Percentiles rank a stretch among this genome's conserved stretches.
Evolutionary conservation across 2,888 invertebrate species (phyloP).

Genomic region (Torymus aiolomorphi): DNA sequence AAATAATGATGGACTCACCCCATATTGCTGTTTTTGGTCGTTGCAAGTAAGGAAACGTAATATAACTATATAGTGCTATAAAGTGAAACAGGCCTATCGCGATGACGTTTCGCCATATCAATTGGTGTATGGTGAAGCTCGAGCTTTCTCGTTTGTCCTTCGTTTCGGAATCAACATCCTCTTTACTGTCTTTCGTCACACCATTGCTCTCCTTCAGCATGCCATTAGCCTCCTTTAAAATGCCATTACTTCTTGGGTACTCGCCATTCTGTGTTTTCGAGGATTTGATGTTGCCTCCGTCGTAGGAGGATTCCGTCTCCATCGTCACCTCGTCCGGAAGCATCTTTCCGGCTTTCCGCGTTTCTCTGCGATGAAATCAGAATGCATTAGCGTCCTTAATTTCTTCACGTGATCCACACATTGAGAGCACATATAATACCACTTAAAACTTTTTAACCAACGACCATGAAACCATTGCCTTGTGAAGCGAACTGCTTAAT

Average conservation of each 20-base stretch:
- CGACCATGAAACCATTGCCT: constrained; percentile 50
- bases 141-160: background rate
- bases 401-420: constrained; percentile 8
- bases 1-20: constrained; percentile 76
- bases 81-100: constrained; percentile 77
- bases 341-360: constrained; percentile 29
- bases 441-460: constrained; percentile 44
- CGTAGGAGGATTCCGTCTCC: background rate
- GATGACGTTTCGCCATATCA: constrained; percentile 80
- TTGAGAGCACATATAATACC: constrained; percentile 22
- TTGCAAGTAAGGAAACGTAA: constrained; percentile 70
- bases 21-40: constrained; percentile 76
- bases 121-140: constrained; percentile 63
- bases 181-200: constrained; percentile 6
- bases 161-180: background rate
- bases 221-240: background rate
- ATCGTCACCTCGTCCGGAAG: constrained; percentile 32
- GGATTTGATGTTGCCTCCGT: constrained; percentile 4
- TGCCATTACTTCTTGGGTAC: constrained; percentile 3
- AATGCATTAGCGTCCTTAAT: constrained; percentile 25
- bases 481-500: constrained; percentile 43
- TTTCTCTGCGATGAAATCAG: constrained; percentile 15
- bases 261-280: background rate
- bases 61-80: constrained; percentile 71
- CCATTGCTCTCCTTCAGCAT: constrained; percentile 15